These are phyloP conservation scores for Gallinago solitaria DNA, from an alignment of 2,797 vertebrate species.

Conservation along the genomic window DNA sequence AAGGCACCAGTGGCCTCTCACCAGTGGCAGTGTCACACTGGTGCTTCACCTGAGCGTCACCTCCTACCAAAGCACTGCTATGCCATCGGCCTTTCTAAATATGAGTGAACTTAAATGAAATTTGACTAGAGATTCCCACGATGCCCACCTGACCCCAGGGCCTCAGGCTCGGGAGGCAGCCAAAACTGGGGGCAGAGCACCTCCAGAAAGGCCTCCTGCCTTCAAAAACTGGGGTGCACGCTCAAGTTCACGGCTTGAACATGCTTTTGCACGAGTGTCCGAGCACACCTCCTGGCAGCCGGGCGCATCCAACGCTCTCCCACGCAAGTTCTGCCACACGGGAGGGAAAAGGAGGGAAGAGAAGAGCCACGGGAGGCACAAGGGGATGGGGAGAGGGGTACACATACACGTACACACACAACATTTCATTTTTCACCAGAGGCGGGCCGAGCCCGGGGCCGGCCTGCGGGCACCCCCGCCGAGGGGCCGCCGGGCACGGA, in stretches of 20 bases:
- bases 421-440: background rate
- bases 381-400: background rate
- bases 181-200: accelerated
- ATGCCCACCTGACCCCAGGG: background rate
- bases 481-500: background rate
- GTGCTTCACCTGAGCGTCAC: background rate
- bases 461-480: background rate
- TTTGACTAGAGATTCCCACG: too few species aligned
- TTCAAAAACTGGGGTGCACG: background rate
- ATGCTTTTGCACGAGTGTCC: accelerated
- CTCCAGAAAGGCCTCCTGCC: background rate
- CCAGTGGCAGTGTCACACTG: accelerated
- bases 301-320: accelerated
- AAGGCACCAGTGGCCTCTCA: accelerated
- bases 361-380: background rate
- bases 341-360: background rate
- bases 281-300: background rate
- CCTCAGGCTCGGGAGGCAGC: accelerated
- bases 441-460: too few species aligned
- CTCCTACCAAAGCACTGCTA: background rate
- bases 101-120: background rate
- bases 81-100: background rate
- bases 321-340: background rate
- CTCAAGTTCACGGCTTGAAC: background rate
- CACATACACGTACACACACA: background rate